A percentile compares a stretch with the other conserved stretches of the same genome.
Evolutionary conservation across 2,113 vertebrate species (phyloP).

Genomic region (Heliornis fulica): DNA sequence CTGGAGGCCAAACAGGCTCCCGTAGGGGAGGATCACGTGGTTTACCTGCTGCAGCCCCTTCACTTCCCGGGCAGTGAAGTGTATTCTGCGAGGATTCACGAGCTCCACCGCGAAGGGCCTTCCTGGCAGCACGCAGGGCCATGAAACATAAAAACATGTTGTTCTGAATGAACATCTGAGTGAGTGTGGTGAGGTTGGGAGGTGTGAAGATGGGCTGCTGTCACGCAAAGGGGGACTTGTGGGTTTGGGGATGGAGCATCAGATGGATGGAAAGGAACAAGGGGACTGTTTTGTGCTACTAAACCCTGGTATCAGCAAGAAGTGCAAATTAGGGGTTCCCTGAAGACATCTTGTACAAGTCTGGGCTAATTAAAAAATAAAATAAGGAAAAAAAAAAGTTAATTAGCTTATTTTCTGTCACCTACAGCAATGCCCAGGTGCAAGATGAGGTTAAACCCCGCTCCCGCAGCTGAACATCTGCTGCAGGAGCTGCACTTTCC

Average conservation of each 20-base stretch:
- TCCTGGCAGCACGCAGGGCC: slow-evolving; percentile 77
- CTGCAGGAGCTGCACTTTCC: slow-evolving; percentile 33
- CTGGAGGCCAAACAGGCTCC: too few species aligned
- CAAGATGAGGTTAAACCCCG: slow-evolving; percentile 36
- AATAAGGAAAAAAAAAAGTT: slow-evolving; percentile 50
- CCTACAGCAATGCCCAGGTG: slow-evolving; percentile 62
- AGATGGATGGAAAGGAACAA: slow-evolving; percentile 54
- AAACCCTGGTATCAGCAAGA: slow-evolving; percentile 31
- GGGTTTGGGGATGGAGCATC: slow-evolving; percentile 32
- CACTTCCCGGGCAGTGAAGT: slow-evolving; percentile 78
- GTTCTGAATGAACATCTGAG: slow-evolving; percentile 51
- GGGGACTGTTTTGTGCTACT: slow-evolving; percentile 36
- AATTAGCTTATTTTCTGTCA: slow-evolving; percentile 65
- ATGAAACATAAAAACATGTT: slow-evolving; percentile 61
- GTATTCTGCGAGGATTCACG: slow-evolving; percentile 87
- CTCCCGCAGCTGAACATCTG: slow-evolving; percentile 47
- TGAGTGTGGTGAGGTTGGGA: slow-evolving; percentile 42
- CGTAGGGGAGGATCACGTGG: too few species aligned
- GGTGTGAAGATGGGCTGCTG: slow-evolving; percentile 52
- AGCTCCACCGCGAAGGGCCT: slow-evolving; percentile 96
- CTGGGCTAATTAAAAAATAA: slow-evolving; percentile 70
- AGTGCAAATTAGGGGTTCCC: slow-evolving; percentile 60
- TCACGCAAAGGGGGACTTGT: slow-evolving; percentile 15
- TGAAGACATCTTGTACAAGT: slow-evolving; percentile 55
- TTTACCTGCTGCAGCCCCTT: slow-evolving; percentile 91